Percentiles rank a stretch among this genome's conserved stretches.
These are phyloP conservation scores for Lycodopsis pacificus DNA, from an alignment of 2,797 vertebrate genomes.

Conservation along the genomic window DNA sequence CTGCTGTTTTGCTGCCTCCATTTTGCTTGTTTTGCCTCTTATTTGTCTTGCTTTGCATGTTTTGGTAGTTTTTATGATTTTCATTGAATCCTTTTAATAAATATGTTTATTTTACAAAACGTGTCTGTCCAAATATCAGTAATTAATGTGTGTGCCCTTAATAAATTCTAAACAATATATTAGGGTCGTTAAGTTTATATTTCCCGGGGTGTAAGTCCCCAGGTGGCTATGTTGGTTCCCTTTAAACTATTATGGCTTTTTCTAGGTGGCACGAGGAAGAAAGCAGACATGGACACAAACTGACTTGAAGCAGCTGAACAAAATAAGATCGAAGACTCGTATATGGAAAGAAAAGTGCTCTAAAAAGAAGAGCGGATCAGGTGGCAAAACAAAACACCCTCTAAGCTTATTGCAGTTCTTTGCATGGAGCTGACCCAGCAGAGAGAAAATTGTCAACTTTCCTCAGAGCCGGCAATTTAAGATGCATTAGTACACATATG, in stretches of 20 bases:
- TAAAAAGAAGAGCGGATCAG: background rate
- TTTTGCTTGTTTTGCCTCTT: no score
- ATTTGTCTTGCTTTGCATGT: no score
- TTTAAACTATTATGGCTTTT: background rate
- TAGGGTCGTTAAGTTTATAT: no score
- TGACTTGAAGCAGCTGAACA: background rate
- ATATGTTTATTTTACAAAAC: no score
- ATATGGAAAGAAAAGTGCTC: background rate
- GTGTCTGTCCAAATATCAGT: no score
- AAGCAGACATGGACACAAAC: conserved; percentile 2
- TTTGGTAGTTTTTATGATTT: no score
- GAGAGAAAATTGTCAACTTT: background rate
- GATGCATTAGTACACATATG: background rate
- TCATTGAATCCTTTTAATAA: no score
- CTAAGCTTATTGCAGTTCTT: background rate
- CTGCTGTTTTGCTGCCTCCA: no score
- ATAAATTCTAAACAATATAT: no score
- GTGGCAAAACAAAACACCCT: background rate
- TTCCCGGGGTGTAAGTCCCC: no score
- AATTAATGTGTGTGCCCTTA: no score
- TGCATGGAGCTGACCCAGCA: background rate
- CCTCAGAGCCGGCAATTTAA: background rate
- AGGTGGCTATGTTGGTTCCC: no score
- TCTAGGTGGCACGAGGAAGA: background rate
- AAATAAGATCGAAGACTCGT: background rate